phyloP scores from a whole-genome alignment of 2,113 vertebrate genomes.

The Zosterops pallidus region DNA sequence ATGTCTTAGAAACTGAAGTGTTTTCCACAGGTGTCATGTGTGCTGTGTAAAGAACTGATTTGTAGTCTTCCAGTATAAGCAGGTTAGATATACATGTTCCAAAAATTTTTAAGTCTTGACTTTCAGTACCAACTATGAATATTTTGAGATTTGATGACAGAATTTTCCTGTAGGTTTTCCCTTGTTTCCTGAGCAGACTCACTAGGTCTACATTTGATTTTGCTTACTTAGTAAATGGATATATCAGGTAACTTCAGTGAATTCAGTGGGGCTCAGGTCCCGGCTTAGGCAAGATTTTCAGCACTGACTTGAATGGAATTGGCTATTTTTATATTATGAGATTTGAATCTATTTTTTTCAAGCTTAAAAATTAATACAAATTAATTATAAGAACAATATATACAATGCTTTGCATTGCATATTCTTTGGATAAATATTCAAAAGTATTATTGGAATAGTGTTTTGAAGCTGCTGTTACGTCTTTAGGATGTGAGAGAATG shows the following conservation, averaged over 20 bases:
- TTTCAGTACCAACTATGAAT: background rate
- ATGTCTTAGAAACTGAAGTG: background rate
- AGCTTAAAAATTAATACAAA: background rate
- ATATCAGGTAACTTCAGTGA: background rate
- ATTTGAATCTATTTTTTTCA: background rate
- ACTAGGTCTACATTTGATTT: background rate
- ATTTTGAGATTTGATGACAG: background rate
- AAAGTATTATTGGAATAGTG: background rate
- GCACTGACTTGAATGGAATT: background rate
- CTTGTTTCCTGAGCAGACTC: background rate
- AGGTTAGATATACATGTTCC: background rate
- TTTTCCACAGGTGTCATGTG: background rate
- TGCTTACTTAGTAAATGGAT: background rate
- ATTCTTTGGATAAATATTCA: background rate
- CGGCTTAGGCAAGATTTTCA: background rate
- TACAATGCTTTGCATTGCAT: background rate
- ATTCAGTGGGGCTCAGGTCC: background rate
- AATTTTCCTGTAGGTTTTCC: background rate
- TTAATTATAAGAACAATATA: background rate
- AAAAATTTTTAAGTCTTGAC: background rate
- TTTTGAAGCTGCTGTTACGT: background rate
- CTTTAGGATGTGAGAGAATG: background rate
- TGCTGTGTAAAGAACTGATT: background rate
- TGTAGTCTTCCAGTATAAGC: background rate
- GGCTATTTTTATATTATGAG: background rate